phyloP scores from a whole-genome alignment of 2,888 invertebrate species.

The Cantharis flavilabris region DNA sequence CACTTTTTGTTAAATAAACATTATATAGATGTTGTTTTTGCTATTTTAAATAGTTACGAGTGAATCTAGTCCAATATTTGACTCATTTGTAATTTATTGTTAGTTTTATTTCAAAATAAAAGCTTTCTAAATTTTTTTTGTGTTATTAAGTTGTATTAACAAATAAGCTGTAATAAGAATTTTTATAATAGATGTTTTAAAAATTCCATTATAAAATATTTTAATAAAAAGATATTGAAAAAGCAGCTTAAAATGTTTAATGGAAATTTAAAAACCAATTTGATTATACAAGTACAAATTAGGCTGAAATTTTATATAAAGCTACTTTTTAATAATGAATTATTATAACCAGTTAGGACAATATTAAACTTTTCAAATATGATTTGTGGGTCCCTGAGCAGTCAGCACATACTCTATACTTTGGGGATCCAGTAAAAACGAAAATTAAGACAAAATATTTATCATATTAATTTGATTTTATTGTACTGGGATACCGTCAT shows the following conservation, averaged over 20 bases:
- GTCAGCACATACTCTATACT: not conserved
- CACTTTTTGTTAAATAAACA: too few species aligned
- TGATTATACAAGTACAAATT: not conserved
- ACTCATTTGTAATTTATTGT: too few species aligned
- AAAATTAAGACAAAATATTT: not conserved
- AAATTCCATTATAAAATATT: not conserved
- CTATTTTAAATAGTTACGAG: too few species aligned
- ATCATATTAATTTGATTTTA: not conserved
- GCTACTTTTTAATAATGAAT: not conserved
- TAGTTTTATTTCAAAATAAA: too few species aligned
- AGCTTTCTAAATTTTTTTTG: too few species aligned
- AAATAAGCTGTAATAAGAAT: too few species aligned
- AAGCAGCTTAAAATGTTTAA: not conserved
- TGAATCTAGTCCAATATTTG: too few species aligned
- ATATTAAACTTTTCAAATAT: not conserved
- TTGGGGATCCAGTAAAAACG: not conserved
- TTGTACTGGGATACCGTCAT: not conserved
- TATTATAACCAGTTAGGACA: not conserved
- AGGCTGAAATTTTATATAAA: not conserved
- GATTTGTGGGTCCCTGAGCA: not conserved
- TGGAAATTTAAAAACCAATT: not conserved
- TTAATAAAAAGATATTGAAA: not conserved
- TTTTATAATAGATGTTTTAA: not conserved
- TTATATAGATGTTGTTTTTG: too few species aligned
- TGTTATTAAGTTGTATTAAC: too few species aligned